Percentiles rank a stretch among this genome's conserved stretches.
Conservation (phyloP, 1,140 invertebrate genomes). For the Cotesia typhae region DNA sequence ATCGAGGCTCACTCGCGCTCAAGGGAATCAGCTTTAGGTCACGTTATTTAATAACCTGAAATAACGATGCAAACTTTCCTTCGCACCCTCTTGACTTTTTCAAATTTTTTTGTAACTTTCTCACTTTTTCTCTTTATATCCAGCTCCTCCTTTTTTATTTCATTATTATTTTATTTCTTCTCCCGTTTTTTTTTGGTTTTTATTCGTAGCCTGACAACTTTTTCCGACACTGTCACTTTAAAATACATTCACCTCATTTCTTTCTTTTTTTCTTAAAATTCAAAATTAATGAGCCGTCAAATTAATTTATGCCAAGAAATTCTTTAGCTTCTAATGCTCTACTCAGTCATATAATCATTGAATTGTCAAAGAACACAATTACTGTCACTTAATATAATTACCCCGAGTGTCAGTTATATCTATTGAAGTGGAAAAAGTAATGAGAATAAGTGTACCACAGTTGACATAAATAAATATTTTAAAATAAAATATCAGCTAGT, state of each 20-base stretch:
- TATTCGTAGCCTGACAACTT: slow-evolving; percentile 6
- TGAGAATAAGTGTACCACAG: not conserved
- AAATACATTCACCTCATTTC: not conserved
- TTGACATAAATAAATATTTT: not conserved
- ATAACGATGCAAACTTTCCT: slow-evolving; percentile 51
- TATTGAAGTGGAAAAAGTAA: slow-evolving; percentile 4
- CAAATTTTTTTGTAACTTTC: slow-evolving; percentile 1
- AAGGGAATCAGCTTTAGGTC: slow-evolving; percentile 33
- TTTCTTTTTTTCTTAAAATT: not conserved
- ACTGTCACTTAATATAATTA: not conserved
- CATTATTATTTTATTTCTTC: not conserved
- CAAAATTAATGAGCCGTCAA: no score
- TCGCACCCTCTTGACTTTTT: slow-evolving; percentile 26
- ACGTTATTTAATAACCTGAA: slow-evolving; percentile 53
- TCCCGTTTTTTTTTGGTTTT: slow-evolving; percentile 9
- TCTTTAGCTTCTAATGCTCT: not conserved
- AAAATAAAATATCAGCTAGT: not conserved
- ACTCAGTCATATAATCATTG: not conserved
- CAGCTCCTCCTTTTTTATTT: not conserved
- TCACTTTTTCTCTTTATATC: slow-evolving; percentile 8
- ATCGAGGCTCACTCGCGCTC: slow-evolving; percentile 19
- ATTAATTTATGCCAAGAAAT: not conserved
- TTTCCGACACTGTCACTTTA: slow-evolving; percentile 3
- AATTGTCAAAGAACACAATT: not conserved
- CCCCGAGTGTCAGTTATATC: not conserved